phyloP scores from a whole-genome alignment of 2,113 vertebrate species.

The pig (Sus scrofa) region T2T-Sscrofa CM000814.6:47998501-47999000 shows the following conservation, averaged over 20 bases:
- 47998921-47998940: neutral
- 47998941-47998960: neutral
- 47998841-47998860: neutral
- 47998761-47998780: neutral
- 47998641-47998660: neutral
- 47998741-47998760: neutral
- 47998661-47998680: neutral
- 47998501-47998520: neutral
- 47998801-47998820: neutral
- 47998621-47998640: neutral
- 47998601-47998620: neutral
- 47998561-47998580: neutral
- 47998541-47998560: neutral
- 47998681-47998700: neutral
- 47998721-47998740: neutral
- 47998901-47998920: neutral
- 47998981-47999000: neutral
- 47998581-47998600: neutral
- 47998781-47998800: conserved; percentile 1
- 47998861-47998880: neutral
- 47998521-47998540: neutral
- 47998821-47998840: neutral
- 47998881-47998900: neutral
- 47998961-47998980: neutral
- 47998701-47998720: neutral